Evolutionary conservation across 2,888 invertebrate genomes (phyloP).

Genomic region (Habrosyne pyritoides): DNA sequence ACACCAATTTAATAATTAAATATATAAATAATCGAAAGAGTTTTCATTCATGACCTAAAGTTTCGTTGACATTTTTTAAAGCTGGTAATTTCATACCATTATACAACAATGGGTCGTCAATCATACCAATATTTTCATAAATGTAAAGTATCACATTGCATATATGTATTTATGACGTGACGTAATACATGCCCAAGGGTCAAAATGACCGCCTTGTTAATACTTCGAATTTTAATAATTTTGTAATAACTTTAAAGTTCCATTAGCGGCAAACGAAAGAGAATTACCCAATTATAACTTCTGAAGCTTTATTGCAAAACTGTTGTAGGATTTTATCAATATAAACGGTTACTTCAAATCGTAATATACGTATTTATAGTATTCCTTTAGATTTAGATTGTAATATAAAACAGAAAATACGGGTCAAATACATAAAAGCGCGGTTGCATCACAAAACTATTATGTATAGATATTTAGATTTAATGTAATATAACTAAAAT

Average conservation of each 20-base stretch:
- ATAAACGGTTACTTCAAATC: background rate
- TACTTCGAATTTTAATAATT: conserved; percentile 21
- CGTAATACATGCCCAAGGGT: conserved; percentile 14
- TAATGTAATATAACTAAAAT: too few relatives aligned
- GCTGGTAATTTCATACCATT: background rate
- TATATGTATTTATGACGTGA: background rate
- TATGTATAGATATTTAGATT: too few relatives aligned
- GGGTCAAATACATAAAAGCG: too few relatives aligned
- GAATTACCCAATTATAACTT: conserved; percentile 15
- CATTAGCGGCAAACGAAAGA: conserved; percentile 7
- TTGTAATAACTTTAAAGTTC: conserved; percentile 21
- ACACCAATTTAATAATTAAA: too few relatives aligned
- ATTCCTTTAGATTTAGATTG: too few relatives aligned
- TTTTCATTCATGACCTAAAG: background rate
- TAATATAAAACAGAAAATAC: too few relatives aligned
- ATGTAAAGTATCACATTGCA: background rate
- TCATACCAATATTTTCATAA: conserved; percentile 8
- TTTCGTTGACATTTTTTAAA: background rate
- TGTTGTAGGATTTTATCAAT: background rate
- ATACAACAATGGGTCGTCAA: conserved; percentile 9
- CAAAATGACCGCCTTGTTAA: conserved; percentile 18
- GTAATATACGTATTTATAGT: too few relatives aligned
- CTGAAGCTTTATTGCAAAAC: background rate
- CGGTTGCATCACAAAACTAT: too few relatives aligned
- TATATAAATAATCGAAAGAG: too few relatives aligned